A percentile compares a stretch with the other conserved stretches of the same genome.
Evolutionary conservation across 2,113 vertebrate species (phyloP).

Genomic region (Atrichornis clamosus): DNA sequence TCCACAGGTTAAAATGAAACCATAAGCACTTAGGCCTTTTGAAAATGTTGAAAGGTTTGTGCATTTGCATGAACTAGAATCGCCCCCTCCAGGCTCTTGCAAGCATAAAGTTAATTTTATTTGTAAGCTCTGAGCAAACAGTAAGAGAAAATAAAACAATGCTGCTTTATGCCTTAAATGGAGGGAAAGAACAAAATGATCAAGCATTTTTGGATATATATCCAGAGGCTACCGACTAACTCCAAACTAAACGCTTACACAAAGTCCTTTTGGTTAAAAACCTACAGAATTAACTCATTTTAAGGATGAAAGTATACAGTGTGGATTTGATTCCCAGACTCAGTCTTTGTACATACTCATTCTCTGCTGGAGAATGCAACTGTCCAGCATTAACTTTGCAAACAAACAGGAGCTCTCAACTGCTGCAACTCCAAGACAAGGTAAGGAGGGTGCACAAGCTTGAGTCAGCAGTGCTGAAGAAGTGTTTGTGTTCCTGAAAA

Average conservation of each 20-base stretch:
- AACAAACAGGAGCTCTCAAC: neutral
- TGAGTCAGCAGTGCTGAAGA: neutral
- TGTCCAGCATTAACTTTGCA: neutral
- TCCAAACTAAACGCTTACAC: neutral
- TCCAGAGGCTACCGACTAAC: neutral
- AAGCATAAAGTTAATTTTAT: neutral
- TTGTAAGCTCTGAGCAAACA: neutral
- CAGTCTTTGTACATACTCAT: neutral
- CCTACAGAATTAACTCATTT: neutral
- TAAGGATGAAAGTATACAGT: neutral
- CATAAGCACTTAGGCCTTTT: neutral
- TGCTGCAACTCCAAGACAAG: neutral
- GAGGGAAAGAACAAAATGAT: neutral
- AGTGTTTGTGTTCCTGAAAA: neutral
- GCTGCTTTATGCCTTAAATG: neutral
- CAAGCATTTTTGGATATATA: neutral
- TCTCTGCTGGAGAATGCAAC: neutral
- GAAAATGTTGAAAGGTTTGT: neutral
- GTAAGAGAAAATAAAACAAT: neutral
- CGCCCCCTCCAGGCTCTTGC: too few species aligned
- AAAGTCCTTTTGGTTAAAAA: neutral
- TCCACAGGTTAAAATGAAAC: neutral
- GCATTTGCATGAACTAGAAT: neutral
- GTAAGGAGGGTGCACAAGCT: neutral
- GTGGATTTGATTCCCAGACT: neutral